Evolutionary conservation across 2,797 vertebrate genomes (phyloP), one percentile per base, ranked within the genome.

Genomic region (Gymnocypris eckloni): DNA sequence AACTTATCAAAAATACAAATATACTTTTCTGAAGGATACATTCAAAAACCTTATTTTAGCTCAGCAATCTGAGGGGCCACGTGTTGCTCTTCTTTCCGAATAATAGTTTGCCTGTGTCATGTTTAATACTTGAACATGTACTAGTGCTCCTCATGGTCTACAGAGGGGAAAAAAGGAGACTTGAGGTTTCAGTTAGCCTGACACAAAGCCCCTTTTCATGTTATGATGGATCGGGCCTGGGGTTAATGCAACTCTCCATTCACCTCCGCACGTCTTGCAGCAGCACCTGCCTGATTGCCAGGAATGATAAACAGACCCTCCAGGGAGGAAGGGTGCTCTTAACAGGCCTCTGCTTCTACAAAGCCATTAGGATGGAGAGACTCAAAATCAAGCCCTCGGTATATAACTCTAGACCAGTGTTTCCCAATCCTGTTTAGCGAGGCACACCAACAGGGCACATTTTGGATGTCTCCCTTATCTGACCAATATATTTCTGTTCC

Each of bases 191-290:
- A 45, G 52, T 50, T 67, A 81, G 50, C 56, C 69, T 82, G 82
- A 82, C 67, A 83, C 54, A 79, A 86, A 84, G 66, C 48, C 48
- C 76, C 64, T 79, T 66, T 84, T 48, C 28, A 80, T 86, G 66
- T 85, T 81, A 81, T 84, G 85, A 89, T 89, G 83, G 84, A 90
- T 89, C 22, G 12, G 75, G 71, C 83, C 73, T 82, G 85, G 75
- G 79, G 52, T 85, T 59, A 79, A 72, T 72, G 64, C 72, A 87
- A 81, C 61, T 87, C 84, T 81, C 77, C 59, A 71, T 72, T 88
- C 82, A 84, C n/a, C 16, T 10, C 45, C 9, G 78, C 72, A 76
- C 6, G 72, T 67, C 82, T 73, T 86, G 25, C 77, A 71, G 48
- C 22, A 86, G 83, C 37, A 86, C 71, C 82, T 71, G 79, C 71